Conservation (phyloP, 2,888 invertebrate species). For the Nomada goodeniana region DNA sequence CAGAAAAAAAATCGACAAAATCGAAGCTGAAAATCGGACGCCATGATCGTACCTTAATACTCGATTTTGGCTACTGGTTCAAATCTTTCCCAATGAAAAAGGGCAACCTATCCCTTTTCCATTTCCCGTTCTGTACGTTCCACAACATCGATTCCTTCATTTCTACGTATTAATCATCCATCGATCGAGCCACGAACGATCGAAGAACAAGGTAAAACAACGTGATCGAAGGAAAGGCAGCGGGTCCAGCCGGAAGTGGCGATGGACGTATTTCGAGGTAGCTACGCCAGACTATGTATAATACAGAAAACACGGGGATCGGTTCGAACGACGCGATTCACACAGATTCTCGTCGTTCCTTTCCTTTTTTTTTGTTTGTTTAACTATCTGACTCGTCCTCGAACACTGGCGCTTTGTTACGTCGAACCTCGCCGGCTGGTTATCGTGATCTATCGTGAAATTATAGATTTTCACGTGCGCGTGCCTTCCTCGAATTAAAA, state of each 20-base stretch:
- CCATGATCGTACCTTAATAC: background rate
- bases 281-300: conserved; percentile 25
- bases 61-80: background rate
- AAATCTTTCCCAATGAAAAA: background rate
- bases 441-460: conserved; percentile 10
- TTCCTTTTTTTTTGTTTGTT: background rate
- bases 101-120: background rate
- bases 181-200: conserved; percentile 9
- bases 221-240: conserved; percentile 22
- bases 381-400: conserved; percentile 4
- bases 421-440: conserved; percentile 15
- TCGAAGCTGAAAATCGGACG: background rate
- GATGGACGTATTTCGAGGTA: conserved; percentile 7
- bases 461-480: conserved; percentile 1
- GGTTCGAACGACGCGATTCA: conserved; percentile 34
- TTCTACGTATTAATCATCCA: background rate
- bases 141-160: background rate
- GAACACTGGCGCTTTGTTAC: conserved; percentile 31
- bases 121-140: background rate
- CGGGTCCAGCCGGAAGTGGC: conserved; percentile 17
- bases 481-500: conserved; percentile 3
- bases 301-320: conserved; percentile 29
- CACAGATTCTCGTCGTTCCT: conserved; percentile 7
- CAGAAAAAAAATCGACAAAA: too few species aligned
- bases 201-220: background rate